Percentiles rank a stretch among this genome's conserved stretches.
phyloP scores from a whole-genome alignment of 2,797 vertebrate genomes.

The Sphenodon punctatus region DNA sequence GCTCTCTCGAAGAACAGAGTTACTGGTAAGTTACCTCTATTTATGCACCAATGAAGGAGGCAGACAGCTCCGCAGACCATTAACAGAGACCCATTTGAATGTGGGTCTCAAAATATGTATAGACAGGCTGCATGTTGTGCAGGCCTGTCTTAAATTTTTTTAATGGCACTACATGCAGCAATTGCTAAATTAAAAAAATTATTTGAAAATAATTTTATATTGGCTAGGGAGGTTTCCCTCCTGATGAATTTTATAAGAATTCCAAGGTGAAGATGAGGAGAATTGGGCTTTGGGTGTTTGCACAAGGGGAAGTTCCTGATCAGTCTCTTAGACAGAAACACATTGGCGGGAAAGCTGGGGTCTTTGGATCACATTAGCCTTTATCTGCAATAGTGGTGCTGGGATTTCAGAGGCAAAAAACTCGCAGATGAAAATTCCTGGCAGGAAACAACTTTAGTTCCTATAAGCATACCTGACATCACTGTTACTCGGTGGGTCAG shows the following conservation, averaged over 20 bases:
- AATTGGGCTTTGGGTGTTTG: background rate
- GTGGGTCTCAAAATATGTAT: too few species aligned
- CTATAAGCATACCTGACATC: too few species aligned
- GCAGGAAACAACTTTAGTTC: background rate
- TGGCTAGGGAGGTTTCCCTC: background rate
- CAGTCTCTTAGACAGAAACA: background rate
- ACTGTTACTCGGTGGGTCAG: too few species aligned
- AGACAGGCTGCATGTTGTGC: too few species aligned
- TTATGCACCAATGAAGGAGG: too few species aligned
- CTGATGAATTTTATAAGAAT: background rate
- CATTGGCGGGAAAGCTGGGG: background rate
- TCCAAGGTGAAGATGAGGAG: background rate
- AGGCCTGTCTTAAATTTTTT: conserved; percentile 18
- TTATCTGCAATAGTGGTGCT: background rate
- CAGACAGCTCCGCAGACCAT: too few species aligned
- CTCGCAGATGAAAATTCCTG: background rate
- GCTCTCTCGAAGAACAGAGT: too few species aligned
- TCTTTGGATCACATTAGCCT: background rate
- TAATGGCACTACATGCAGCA: background rate
- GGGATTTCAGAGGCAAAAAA: fast-evolving
- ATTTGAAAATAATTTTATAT: background rate
- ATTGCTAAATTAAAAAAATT: background rate
- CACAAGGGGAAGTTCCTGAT: background rate
- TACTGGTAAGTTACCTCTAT: too few species aligned
- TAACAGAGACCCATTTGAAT: too few species aligned